Evolutionary conservation across 2,113 vertebrate species (phyloP), one percentile per base, ranked within the genome.

Genomic region (Colius striatus): DNA sequence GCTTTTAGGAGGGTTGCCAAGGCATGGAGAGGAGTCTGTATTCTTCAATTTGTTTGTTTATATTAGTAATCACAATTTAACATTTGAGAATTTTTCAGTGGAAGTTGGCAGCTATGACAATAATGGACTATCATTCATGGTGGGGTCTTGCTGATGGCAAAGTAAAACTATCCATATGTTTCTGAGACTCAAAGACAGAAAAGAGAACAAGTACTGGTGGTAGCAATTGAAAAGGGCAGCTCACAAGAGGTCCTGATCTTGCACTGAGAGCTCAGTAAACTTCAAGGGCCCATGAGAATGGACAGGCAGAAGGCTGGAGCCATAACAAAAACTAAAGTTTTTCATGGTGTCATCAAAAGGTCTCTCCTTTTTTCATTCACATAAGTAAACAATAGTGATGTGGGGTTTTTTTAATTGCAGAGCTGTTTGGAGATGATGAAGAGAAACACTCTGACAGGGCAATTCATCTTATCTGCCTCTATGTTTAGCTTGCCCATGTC

Each of bases 381-480:
- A 16, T 75, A 92, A 72, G 57, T 88, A 96, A 96, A 92, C 36
- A 95, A 58, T 48, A 34, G 5, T 0, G 47, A 54, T 18, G 16
- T n/a, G n/a, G n/a, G n/a, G n/a, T 43, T 53, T 63, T 90, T 61
- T 87, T 74, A 88, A 86, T 93, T 95, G 72, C 45, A 75, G 54
- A 67, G n/a, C 50, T 93, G 45, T 78, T 94, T 89, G 62, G 54
- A 19, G 27, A 72, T 90, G 88, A 92, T 90, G 83, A 94, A 92
- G 80, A 92, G 34, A 83, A 97, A 58, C 54, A 38, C 10, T 72
- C 45, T 93, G 86, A 84, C 80, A 82, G 54, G 47, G 73, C 21
- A 92, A 94, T 97, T 78, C 34, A 25, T 96, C 96, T 95, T 94
- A 89, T 94, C 94, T 89, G 65, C 47, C 65, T 93, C 54, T 90